Conservation (phyloP, 2,797 vertebrate species). For the Mormyrops attenuatus region DNA sequence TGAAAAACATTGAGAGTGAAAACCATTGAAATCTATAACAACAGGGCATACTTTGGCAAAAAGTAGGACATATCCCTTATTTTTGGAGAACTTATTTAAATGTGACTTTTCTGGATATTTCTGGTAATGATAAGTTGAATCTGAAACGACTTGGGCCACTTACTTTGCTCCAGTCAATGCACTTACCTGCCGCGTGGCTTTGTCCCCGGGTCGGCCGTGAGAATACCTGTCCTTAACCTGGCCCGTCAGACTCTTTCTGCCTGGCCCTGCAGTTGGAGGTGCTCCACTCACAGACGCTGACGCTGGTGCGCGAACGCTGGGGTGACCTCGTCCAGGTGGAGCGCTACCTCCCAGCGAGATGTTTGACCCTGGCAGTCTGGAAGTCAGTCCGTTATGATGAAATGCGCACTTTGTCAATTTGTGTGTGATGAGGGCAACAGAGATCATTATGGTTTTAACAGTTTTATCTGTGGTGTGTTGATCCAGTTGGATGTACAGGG, state of each 20-base stretch:
- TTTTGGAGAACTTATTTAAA: neutral
- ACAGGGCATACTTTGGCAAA: too few species aligned
- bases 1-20: too few species aligned
- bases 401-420: neutral
- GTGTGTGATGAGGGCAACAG: neutral
- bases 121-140: neutral
- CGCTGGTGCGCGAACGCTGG: conserved; percentile 95
- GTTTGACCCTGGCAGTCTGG: conserved; percentile 91
- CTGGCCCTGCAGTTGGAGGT: conserved; percentile 96
- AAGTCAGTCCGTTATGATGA: conserved; percentile 72
- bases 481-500: neutral
- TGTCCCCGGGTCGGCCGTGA: neutral
- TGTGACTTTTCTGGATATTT: neutral
- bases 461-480: neutral
- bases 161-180: neutral
- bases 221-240: conserved; percentile 64
- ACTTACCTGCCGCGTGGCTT: neutral
- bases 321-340: conserved; percentile 98
- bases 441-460: neutral
- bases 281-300: conserved; percentile 90
- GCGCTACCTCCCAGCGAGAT: conserved; percentile 88
- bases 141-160: neutral
- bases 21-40: too few species aligned
- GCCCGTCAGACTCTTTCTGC: conserved; percentile 87
- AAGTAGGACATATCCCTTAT: too few species aligned